Conservation (phyloP, 2,797 vertebrate species). For the Myotis daubentonii region DNA sequence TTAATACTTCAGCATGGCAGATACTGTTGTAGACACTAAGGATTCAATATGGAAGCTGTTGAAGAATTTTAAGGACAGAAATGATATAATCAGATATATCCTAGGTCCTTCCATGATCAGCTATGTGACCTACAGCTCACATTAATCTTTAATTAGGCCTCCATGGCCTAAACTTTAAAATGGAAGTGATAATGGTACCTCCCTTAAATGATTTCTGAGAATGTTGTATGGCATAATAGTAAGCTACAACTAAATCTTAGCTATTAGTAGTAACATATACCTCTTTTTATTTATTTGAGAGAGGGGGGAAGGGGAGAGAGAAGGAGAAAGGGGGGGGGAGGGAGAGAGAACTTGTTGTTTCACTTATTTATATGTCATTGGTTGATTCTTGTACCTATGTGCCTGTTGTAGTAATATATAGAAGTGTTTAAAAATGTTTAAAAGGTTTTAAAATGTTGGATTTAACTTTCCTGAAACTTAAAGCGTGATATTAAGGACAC, state of each 20-base stretch:
- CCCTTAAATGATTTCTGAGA: neutral
- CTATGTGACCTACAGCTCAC: neutral
- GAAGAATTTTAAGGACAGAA: conserved; percentile 1
- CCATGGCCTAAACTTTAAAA: neutral
- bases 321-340: too few species aligned
- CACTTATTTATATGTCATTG: too few species aligned
- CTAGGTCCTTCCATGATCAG: neutral
- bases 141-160: neutral
- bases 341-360: too few species aligned
- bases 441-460: too few species aligned
- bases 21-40: neutral
- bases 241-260: neutral
- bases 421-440: too few species aligned
- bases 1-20: neutral
- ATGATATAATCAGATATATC: neutral
- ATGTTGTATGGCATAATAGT: neutral
- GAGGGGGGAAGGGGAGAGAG: too few species aligned
- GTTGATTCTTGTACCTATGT: too few species aligned
- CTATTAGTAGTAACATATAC: neutral
- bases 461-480: too few species aligned
- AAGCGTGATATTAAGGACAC: too few species aligned
- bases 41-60: neutral
- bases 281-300: too few species aligned
- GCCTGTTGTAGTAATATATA: too few species aligned
- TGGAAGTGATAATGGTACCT: neutral